Evolutionary conservation across 2,888 invertebrate species (phyloP).

Genomic region (Unio delphinus): DNA sequence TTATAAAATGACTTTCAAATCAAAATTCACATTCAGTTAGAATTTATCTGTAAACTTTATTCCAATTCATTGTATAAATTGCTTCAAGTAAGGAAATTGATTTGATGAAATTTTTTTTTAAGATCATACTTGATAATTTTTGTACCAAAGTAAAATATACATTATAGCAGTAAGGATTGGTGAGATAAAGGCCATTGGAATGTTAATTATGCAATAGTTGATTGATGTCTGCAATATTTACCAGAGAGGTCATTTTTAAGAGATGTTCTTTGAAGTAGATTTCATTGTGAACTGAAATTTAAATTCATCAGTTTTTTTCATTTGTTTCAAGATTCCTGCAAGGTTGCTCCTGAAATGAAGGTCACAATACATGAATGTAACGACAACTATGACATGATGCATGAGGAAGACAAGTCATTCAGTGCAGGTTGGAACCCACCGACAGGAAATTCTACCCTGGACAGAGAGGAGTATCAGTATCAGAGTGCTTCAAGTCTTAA

Average conservation of each 20-base stretch:
- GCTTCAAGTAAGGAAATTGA: background rate
- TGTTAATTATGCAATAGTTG: no score
- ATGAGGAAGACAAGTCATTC: constrained; percentile 59
- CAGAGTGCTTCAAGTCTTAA: constrained; percentile 63
- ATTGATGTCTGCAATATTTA: no score
- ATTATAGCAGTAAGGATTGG: no score
- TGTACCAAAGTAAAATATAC: no score
- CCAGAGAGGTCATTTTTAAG: no score
- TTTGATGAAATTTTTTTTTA: background rate
- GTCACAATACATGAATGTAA: constrained; percentile 59
- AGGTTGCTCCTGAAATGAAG: constrained; percentile 36
- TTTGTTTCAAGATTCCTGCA: constrained; percentile 48
- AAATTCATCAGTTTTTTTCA: background rate
- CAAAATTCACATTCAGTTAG: background rate
- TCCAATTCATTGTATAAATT: background rate
- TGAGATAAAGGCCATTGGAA: no score
- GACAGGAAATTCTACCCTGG: constrained; percentile 17
- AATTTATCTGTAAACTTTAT: background rate
- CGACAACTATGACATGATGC: constrained; percentile 47
- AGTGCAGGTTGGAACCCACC: constrained; percentile 56
- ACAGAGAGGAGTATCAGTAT: constrained; percentile 63
- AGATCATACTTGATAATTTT: no score
- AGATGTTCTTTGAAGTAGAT: no score
- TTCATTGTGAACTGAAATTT: background rate
- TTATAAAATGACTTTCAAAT: background rate